Evolutionary conservation across 2,797 vertebrate species (phyloP).

Genomic region (Caiman crocodilus): DNA sequence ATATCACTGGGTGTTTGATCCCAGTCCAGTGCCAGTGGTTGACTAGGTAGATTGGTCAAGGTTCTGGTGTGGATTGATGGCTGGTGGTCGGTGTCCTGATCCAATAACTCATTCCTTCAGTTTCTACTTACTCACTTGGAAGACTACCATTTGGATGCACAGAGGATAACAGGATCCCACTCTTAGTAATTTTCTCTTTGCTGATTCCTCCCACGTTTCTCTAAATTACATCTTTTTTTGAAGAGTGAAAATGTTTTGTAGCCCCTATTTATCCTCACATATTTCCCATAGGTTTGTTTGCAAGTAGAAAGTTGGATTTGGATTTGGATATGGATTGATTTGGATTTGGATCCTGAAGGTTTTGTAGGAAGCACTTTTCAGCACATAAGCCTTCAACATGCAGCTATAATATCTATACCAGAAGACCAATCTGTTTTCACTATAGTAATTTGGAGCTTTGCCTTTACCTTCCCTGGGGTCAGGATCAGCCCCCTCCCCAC

Average conservation of each 20-base stretch:
- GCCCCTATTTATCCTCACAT: neutral
- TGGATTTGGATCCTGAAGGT: neutral
- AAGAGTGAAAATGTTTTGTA: neutral
- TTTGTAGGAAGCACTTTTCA: neutral
- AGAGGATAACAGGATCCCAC: neutral
- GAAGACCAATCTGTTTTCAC: neutral
- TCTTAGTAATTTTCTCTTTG: neutral
- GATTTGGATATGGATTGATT: too few species aligned
- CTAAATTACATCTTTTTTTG: neutral
- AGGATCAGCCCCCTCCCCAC: neutral
- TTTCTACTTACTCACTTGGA: too few species aligned
- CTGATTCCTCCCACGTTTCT: neutral
- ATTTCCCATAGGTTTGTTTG: neutral
- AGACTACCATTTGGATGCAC: too few species aligned
- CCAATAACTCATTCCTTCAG: too few species aligned
- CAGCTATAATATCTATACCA: neutral
- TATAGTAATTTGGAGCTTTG: neutral
- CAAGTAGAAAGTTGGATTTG: neutral
- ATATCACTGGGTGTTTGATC: neutral
- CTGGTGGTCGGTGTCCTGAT: too few species aligned
- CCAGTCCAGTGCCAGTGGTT: neutral
- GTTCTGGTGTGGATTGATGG: neutral
- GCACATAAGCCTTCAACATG: rapidly evolving
- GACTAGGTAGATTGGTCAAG: neutral
- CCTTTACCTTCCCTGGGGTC: neutral